These are phyloP conservation scores for Anthoscopus minutus DNA, from an alignment of 2,113 vertebrate species.

Conservation along the genomic window DNA sequence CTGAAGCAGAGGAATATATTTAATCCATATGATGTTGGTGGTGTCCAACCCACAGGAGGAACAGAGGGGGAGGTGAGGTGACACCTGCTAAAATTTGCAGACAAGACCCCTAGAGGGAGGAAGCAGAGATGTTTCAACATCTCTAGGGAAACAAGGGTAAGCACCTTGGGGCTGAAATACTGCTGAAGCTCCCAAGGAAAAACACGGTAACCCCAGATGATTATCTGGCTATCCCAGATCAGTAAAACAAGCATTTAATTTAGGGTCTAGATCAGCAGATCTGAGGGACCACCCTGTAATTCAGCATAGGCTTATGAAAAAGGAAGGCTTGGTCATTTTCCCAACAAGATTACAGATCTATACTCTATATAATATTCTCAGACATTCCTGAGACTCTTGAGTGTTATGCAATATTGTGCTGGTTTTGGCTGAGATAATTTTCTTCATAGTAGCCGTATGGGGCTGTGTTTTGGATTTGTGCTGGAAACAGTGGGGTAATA, in stretches of 20 bases:
- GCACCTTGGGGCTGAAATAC: neutral
- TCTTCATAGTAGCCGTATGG: neutral
- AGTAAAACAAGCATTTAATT: neutral
- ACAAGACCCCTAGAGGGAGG: neutral
- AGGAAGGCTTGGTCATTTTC: neutral
- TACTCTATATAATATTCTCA: neutral
- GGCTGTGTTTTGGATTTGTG: neutral
- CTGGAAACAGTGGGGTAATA: neutral
- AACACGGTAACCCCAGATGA: neutral
- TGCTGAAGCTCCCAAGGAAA: neutral
- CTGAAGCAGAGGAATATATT: neutral
- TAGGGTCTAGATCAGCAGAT: neutral
- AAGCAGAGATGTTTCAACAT: neutral
- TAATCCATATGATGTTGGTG: neutral
- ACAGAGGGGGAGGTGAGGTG: neutral
- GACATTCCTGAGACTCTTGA: neutral
- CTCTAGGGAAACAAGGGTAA: neutral
- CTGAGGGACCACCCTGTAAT: neutral
- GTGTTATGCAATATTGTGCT: neutral
- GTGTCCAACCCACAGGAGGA: neutral
- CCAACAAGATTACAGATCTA: neutral
- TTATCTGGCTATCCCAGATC: neutral
- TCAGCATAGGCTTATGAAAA: neutral
- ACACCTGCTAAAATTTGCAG: neutral
- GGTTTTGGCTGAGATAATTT: neutral